Evolutionary conservation across 2,797 vertebrate genomes (phyloP).

Genomic region (Gallinago solitaria): DNA sequence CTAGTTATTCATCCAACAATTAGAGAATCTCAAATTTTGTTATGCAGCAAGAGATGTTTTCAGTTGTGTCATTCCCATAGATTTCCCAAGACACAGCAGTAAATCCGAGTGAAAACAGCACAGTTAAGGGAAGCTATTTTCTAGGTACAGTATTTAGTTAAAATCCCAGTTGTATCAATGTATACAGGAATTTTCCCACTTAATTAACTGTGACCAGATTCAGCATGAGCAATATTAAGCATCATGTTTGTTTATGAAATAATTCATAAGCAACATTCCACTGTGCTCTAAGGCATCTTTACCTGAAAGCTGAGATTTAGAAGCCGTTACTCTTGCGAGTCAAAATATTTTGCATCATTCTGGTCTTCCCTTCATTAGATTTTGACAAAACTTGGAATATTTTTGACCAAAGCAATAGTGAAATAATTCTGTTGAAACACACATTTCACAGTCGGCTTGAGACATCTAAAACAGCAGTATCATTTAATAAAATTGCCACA

Average conservation of each 20-base stretch:
- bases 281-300: neutral
- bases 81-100: neutral
- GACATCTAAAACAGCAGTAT: neutral
- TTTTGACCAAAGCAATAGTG: conserved; percentile 10
- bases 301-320: neutral
- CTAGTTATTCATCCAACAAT: neutral
- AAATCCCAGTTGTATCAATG: neutral
- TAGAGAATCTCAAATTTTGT: neutral
- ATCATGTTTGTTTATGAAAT: neutral
- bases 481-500: neutral
- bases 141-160: neutral
- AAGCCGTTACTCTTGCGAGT: neutral
- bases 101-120: neutral
- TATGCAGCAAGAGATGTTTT: neutral
- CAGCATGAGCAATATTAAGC: neutral
- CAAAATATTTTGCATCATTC: neutral
- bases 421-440: neutral
- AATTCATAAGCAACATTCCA: neutral
- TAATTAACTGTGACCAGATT: neutral
- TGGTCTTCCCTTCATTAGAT: neutral
- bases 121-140: neutral
- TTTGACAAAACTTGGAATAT: neutral
- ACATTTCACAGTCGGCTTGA: neutral
- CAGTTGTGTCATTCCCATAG: neutral
- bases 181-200: neutral